A percentile compares a stretch with the other conserved stretches of the same genome.
These are phyloP conservation scores for Thereuonema tuberculata DNA, from an alignment of 1,140 invertebrate genomes.

Conservation along the genomic window DNA sequence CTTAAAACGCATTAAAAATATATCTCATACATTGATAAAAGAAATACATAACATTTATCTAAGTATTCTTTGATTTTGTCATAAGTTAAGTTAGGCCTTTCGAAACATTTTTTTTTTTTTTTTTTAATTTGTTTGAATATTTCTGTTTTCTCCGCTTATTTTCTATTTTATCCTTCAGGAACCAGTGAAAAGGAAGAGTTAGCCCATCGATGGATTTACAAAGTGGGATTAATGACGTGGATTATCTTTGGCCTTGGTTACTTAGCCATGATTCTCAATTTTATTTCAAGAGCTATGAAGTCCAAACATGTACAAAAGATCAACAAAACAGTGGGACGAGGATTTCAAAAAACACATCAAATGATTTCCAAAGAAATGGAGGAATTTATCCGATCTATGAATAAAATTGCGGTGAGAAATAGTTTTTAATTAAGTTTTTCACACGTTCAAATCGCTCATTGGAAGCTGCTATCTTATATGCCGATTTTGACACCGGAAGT, in stretches of 20 bases:
- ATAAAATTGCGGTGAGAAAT: slow-evolving; percentile 53
- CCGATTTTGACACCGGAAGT: too few relatives aligned
- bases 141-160: too few relatives aligned
- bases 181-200: too few relatives aligned
- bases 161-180: too few relatives aligned
- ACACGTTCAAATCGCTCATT: neutral
- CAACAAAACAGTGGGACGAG: slow-evolving; percentile 51
- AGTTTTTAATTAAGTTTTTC: neutral
- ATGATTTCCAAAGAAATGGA: slow-evolving; percentile 59
- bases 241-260: slow-evolving; percentile 82
- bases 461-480: too few relatives aligned
- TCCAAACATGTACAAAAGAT: slow-evolving; percentile 57
- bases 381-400: slow-evolving; percentile 53
- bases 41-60: too few relatives aligned
- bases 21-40: too few relatives aligned
- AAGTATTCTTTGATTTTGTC: too few relatives aligned
- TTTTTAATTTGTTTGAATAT: too few relatives aligned
- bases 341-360: slow-evolving; percentile 59
- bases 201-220: slow-evolving; percentile 45
- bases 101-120: too few relatives aligned
- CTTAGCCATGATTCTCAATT: slow-evolving; percentile 77
- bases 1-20: too few relatives aligned
- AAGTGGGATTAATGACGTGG: slow-evolving; percentile 58
- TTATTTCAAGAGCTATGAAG: slow-evolving; percentile 56
- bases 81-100: too few relatives aligned